phyloP scores from a whole-genome alignment of 2,888 invertebrate species.

The Cheiracanthium punctorium region DNA sequence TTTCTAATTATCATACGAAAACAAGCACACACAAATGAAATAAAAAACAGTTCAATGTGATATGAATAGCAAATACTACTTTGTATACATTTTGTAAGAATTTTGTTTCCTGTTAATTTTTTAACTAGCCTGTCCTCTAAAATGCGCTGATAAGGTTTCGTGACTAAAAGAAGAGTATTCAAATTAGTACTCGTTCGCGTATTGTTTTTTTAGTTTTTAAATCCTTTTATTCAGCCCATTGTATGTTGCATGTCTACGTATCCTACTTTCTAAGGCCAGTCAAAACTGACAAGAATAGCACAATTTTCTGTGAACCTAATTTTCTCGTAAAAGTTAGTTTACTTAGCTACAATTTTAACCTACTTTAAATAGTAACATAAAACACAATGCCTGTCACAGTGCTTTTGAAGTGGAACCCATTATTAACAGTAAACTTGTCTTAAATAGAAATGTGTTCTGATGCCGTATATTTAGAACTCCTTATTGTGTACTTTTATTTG shows the following conservation, averaged over 20 bases:
- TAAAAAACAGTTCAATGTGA: not conserved
- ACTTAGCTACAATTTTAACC: no score
- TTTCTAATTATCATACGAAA: not conserved
- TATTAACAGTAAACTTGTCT: no score
- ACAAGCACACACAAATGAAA: not conserved
- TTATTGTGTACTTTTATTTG: no score
- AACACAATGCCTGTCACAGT: no score
- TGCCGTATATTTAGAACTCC: no score
- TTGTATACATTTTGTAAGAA: not conserved
- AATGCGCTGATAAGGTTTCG: not conserved
- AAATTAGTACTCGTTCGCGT: not conserved
- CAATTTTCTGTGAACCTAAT: not conserved
- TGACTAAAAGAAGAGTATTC: not conserved
- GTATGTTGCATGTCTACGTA: not conserved
- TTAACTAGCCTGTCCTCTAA: not conserved
- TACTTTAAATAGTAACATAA: no score
- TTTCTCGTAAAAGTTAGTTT: no score
- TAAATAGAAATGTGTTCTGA: no score
- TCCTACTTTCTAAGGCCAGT: not conserved
- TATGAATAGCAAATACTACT: not conserved
- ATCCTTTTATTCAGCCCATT: not conserved
- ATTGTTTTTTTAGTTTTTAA: not conserved
- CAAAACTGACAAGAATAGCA: not conserved
- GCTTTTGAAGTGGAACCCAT: no score
- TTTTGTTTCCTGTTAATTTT: not conserved